Base-by-base conservation (phyloP, 2,888 invertebrate genomes). In the Macaria notata region DNA sequence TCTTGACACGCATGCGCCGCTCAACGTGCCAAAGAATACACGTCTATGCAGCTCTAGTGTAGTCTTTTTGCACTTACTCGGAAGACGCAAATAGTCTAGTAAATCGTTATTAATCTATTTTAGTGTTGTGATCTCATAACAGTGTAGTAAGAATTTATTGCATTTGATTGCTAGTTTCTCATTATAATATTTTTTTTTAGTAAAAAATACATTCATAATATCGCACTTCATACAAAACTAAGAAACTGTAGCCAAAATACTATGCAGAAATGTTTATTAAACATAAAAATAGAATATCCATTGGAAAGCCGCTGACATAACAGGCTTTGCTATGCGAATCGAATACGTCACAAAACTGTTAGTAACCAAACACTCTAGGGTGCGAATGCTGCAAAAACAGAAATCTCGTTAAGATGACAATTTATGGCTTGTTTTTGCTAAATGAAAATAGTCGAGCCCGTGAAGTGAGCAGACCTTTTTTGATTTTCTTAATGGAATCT, bases 381-480 rank as follows among this genome's bases (percentile, higher is more conserved):
- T 86, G 87, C 84, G 86, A 88, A 89, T 81, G 75, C 79, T 82
- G 85, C 88, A 88, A 89, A 90, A 90, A 88, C 89, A 87, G 83
- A 89, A 89, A 91, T 89, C 88, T 91, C 86, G 89, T 91, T 90
- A 89, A 88, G 90, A 90, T 91, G 91, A 90, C 91, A 91, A 91
- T 91, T 91, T 91, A 91, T 91, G 89, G 91, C 83, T 88, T 91
- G 91, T 90, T 91, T 91, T 91, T 91, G 89, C 90, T 91, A 90
- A 91, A 90, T 91, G 90, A 91, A 90, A 90, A 90, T 89, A 89
- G 88, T 91, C 86, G 84, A 80, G 75, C 77, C 83, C 84, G 81
- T 83, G 88, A 87, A 87, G 82, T 81, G 81, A 83, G 81, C 80
- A 85, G 86, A 84, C 88, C 87, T 90, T 91, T 89, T 91, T 91